Evolutionary conservation across 2,113 vertebrate species (phyloP), one percentile per base, ranked within the genome.

Genomic region (Sorex araneus): DNA sequence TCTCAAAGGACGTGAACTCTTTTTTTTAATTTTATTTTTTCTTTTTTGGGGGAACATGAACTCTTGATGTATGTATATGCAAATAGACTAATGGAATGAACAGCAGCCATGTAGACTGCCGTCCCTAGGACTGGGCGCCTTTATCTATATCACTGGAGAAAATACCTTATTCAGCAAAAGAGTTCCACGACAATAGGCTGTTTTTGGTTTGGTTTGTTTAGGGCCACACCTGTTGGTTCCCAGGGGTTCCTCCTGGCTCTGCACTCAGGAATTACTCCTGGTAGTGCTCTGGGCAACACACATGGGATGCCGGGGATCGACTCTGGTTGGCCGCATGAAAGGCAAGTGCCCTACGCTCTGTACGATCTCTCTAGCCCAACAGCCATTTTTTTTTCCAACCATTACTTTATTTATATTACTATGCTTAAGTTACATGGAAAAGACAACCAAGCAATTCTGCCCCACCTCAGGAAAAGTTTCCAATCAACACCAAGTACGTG

Each of bases 391-490:
- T n/a, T n/a, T n/a, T 97, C 96, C 96, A 98, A 96, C 97, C 97
- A 97, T 96, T 94, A 95, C 91, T 98, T 98, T 97, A 97, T 97
- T 97, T 97, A 98, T 97, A 98, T 98, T 97, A 98, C 97, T 97
- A 98, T 97, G 95, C 97, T 97, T 97, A 98, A 98, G 97, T 98
- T 98, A 98, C 97, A 98, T 97, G 95, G 96, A 95, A 94, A 96
- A 95, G 96, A 97, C 94, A 98, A 97, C 97, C 96, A 97, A 97
- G 96, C 96, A 96, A 90, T 97, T 98, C 95, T 97, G 96, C 95
- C 97, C 97, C 97, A 97, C 97, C 96, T 97, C 97, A 97, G 97
- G 95, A 96, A 91, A 97, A 95, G 90, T 92, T 97, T 97, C 97
- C 94, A 97, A 98, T 97, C 95, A 97, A 98, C 97, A 97, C 95